Conservation (phyloP, 2,888 invertebrate genomes). For the Oithona nana region DNA sequence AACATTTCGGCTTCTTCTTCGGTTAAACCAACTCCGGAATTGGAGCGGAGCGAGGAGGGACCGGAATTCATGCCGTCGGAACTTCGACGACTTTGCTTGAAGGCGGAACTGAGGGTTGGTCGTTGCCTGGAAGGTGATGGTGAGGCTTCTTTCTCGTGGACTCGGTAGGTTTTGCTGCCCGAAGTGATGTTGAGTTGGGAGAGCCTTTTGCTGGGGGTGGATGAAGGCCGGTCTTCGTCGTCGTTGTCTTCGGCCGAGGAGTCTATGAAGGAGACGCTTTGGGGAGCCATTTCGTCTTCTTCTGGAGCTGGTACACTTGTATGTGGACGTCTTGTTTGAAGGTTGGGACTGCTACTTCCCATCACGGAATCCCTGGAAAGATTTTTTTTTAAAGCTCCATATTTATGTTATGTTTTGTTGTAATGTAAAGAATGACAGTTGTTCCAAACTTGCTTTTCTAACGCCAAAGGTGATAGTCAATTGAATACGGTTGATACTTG, state of each 20-base stretch:
- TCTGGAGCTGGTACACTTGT: conserved; percentile 45
- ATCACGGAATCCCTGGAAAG: background rate
- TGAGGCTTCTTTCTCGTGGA: conserved; percentile 3
- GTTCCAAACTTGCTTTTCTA: too few relatives aligned
- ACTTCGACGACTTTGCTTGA: conserved; percentile 14
- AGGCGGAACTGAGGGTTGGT: conserved; percentile 11
- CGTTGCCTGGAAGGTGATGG: conserved; percentile 2
- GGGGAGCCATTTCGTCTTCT: conserved; percentile 74
- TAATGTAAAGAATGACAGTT: too few relatives aligned
- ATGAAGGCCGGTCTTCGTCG: conserved; percentile 31
- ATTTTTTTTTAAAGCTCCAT: too few relatives aligned
- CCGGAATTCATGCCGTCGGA: conserved; percentile 12
- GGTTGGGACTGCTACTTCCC: background rate
- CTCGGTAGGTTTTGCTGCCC: conserved; percentile 50
- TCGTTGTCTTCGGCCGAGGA: conserved; percentile 13
- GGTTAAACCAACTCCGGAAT: background rate
- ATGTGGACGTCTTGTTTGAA: conserved; percentile 27
- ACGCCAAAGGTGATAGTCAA: too few relatives aligned
- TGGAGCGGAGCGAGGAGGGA: conserved; percentile 11
- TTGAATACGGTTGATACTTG: too few relatives aligned
- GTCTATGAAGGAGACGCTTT: conserved; percentile 77
- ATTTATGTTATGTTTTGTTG: too few relatives aligned
- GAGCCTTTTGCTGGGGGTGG: background rate
- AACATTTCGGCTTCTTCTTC: conserved; percentile 14
- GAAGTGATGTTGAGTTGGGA: conserved; percentile 63